Base-by-base conservation (phyloP, 2,888 invertebrate genomes). In the Polietes domitor region DNA sequence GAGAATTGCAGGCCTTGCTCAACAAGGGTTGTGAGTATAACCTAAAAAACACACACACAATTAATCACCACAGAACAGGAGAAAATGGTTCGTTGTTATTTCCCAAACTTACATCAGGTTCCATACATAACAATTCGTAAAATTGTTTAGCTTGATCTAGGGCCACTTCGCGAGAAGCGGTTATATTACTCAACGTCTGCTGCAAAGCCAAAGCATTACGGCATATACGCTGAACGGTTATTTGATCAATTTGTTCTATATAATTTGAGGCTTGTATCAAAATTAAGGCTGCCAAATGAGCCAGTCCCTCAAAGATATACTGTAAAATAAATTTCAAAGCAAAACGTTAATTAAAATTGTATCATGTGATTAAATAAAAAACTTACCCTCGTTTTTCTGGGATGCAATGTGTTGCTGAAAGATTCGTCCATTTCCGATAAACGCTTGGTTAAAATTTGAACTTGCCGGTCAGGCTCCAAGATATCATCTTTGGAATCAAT, bases 261-360 rank as follows among this genome's bases (percentile, higher is more conserved):
- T 95, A 95, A 88, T 96, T 96, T 10, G 96, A 95, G 73, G 96
- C 95, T 88, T 95, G 96, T 87, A 97, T 97, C 78, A 97, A 93
- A 87, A 97, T 96, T 88, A 96, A 95, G 0, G 96, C 94, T 58
- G 96, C 95, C 70, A 97, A 92, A 88, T 94, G 94, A 1, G 98
- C 98, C 32, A 99, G 93, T 0, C 98, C 98, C 92, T 97, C 96
- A 92, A 98, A 96, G 85, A 98, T 95, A 91, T 98, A 98, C 96
- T 97, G 93, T 77, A 92, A 92, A 24, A 19, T n/a, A 26, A 63
- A 68, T 53, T 9, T 7, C 10, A 19, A 53, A 74, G 15, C 6
- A 43, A n/a, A n/a, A n/a, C n/a, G n/a, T n/a, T n/a, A n/a, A n/a
- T n/a, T n/a, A n/a, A n/a, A n/a, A n/a, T n/a, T n/a, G n/a, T n/a